Conservation (phyloP, 2,888 invertebrate species). For the Orthonevra nobilis region DNA sequence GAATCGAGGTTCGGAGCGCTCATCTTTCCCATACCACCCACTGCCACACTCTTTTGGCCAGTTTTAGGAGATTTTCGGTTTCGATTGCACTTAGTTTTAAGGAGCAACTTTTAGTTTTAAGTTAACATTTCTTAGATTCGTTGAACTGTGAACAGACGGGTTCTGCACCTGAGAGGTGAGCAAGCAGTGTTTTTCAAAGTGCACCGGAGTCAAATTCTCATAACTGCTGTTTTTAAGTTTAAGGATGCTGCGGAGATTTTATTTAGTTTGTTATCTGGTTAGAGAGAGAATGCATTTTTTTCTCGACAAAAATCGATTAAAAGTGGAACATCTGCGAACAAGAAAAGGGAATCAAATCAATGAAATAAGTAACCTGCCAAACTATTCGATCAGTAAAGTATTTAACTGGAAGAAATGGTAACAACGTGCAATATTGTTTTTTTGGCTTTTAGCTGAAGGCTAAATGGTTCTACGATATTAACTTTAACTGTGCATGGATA, state of each 20-base stretch:
- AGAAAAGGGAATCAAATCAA: no score
- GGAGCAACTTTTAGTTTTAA: slow-evolving; percentile 62
- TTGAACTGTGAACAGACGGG: slow-evolving; percentile 66
- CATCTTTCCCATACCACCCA: neutral
- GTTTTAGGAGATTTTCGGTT: slow-evolving; percentile 35
- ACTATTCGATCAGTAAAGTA: no score
- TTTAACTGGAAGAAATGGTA: no score
- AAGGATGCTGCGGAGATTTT: slow-evolving; percentile 33
- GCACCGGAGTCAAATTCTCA: slow-evolving; percentile 44
- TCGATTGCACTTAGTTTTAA: slow-evolving; percentile 59
- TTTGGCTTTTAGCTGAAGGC: no score
- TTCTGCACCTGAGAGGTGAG: slow-evolving; percentile 48
- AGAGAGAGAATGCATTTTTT: no score
- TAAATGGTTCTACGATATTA: no score
- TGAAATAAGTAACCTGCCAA: no score
- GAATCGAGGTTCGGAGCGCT: slow-evolving; percentile 57
- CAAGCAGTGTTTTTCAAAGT: slow-evolving; percentile 26
- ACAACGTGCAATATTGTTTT: no score
- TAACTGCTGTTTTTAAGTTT: slow-evolving; percentile 60
- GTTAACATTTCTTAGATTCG: slow-evolving; percentile 61
- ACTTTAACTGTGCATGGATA: no score
- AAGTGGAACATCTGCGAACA: no score
- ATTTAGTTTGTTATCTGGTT: slow-evolving; percentile 38
- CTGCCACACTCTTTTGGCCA: neutral
- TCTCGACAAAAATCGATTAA: no score